Percentiles rank a stretch among this genome's conserved stretches.
phyloP scores from a whole-genome alignment of 2,888 invertebrate genomes.

The Liposcelis brunnea region DNA sequence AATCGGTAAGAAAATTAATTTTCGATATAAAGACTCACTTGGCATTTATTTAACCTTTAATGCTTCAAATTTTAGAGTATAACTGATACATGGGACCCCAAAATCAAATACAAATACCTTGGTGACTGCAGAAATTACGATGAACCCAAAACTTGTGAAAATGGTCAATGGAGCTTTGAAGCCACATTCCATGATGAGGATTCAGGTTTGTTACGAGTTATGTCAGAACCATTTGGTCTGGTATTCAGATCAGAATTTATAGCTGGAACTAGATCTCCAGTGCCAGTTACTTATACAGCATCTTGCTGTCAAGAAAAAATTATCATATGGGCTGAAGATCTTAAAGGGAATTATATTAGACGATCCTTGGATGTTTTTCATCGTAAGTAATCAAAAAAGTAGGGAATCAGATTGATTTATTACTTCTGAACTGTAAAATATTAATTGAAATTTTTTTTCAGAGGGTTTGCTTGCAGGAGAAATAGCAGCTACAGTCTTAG shows the following conservation, averaged over 20 bases:
- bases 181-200: slow-evolving; percentile 45
- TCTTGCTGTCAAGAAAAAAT: slow-evolving; percentile 56
- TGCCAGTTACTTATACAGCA: slow-evolving; percentile 47
- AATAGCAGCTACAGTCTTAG: slow-evolving; percentile 54
- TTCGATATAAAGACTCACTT: neutral
- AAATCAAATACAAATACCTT: slow-evolving; percentile 42
- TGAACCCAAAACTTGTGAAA: slow-evolving; percentile 37
- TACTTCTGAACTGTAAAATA: slow-evolving; percentile 1
- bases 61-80: slow-evolving; percentile 20
- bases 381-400: slow-evolving; percentile 21
- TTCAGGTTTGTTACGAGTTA: slow-evolving; percentile 33
- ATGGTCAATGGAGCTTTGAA: slow-evolving; percentile 51
- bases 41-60: neutral
- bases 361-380: slow-evolving; percentile 41
- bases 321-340: slow-evolving; percentile 47
- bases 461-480: slow-evolving; percentile 32
- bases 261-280: slow-evolving; percentile 43
- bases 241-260: slow-evolving; percentile 43
- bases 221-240: slow-evolving; percentile 32
- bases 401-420: slow-evolving; percentile 26
- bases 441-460: slow-evolving; percentile 22
- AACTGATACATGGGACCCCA: slow-evolving; percentile 37
- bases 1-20: neutral
- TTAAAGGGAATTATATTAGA: slow-evolving; percentile 45
- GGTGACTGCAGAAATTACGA: slow-evolving; percentile 41